Base-by-base conservation (phyloP, 2,113 vertebrate species). In the Seriola quinqueradiata region DNA sequence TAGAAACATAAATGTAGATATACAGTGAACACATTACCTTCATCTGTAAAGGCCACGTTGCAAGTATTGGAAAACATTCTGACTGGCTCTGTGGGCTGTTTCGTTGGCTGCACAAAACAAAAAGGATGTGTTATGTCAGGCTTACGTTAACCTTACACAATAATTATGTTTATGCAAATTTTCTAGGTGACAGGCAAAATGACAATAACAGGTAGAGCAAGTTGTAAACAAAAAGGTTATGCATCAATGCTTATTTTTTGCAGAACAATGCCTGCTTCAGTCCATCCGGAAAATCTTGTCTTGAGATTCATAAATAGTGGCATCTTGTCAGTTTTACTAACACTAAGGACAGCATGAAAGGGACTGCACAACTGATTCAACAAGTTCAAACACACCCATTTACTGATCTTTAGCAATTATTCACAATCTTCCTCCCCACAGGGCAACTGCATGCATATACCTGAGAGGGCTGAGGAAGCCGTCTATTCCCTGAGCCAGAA, bases 361-460 rank as follows among this genome's bases (percentile, higher is more conserved):
- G 32, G 36, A 68, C 65, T 50, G 46, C 32, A 52, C 67, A 79
- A 67, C 59, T 16, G 19, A 82, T 82, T 70, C 8, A 60, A 84
- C 83, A 69, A 84, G 83, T 87, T 82, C 42, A 82, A 87, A 89
- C 82, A 84, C 68, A 82, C 66, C 63, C 67, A 44, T 72, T 75
- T 25, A 84, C 54, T 80, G 78, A 81, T 87, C 44, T 85, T 75
- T 3, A 42, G 68, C 54, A 85, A 76, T 60, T 83, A 68, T 68
- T 65, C 73, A 68, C 44, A 68, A 65, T 86, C 76, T 66, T 66
- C 54, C 52, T 70, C 16, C 59, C 76, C 58, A 75, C 52, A 64
- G 80, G 76, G 70, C 66, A 79, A 40, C 38, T 64, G 58, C 84
- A 61, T 48, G 75, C 64, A 69, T 12, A 71, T 96, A 98, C 97